A percentile compares a stretch with the other conserved stretches of the same genome.
Conservation (phyloP, 2,113 vertebrate species). For the Erythrolamprus reginae region DNA sequence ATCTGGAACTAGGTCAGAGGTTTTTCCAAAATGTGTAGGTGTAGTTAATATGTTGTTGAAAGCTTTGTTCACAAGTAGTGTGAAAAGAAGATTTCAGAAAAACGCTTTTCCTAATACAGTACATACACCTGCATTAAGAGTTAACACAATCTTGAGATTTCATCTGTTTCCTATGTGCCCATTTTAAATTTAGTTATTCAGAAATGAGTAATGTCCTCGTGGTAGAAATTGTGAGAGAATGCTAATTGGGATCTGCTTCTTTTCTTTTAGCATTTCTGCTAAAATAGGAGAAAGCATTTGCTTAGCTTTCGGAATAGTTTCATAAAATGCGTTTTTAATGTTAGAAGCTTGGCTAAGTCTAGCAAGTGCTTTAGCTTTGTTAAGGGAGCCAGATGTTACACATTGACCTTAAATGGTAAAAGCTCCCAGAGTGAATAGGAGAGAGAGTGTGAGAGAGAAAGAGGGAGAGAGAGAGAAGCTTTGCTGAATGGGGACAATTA, state of each 20-base stretch:
- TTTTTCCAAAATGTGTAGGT: conserved; percentile 52
- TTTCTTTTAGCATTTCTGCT: conserved; percentile 4
- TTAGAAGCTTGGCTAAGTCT: conserved; percentile 57
- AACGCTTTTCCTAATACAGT: conserved; percentile 30
- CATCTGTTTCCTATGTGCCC: conserved; percentile 52
- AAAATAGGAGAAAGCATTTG: conserved; percentile 48
- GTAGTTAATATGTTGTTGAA: conserved; percentile 38
- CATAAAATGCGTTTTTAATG: conserved; percentile 63
- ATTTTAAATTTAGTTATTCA: conserved; percentile 48
- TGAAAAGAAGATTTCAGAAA: conserved; percentile 14
- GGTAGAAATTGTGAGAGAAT: conserved; percentile 48
- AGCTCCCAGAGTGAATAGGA: conserved; percentile 89
- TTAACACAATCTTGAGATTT: conserved; percentile 52
- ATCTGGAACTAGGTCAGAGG: conserved; percentile 44
- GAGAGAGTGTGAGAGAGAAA: conserved; percentile 34
- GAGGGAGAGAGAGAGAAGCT: conserved; percentile 75
- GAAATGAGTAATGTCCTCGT: conserved; percentile 48
- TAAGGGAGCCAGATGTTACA: conserved; percentile 84
- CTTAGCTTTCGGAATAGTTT: conserved; percentile 56
- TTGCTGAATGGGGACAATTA: conserved; percentile 76
- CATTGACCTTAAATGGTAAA: conserved; percentile 99
- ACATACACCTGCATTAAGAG: conserved; percentile 29
- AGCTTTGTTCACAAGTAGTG: conserved; percentile 25
- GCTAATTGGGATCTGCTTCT: conserved; percentile 35
- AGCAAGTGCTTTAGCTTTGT: conserved; percentile 71